A percentile compares a stretch with the other conserved stretches of the same genome.
Conservation (phyloP, 2,113 vertebrate genomes). For the Hirundichthys speculiger region DNA sequence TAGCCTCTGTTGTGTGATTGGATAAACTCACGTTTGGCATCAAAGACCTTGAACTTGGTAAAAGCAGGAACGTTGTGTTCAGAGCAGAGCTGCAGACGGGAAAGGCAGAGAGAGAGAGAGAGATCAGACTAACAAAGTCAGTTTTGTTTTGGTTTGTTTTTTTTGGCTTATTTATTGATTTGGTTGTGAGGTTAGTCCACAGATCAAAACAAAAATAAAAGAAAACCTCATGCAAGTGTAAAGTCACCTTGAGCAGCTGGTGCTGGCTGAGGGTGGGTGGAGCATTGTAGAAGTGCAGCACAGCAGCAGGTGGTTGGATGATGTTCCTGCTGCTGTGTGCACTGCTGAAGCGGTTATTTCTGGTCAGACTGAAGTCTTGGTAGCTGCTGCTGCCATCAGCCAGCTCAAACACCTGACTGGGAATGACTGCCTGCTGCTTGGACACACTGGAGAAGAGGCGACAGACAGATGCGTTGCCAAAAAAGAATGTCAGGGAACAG, state of each 20-base stretch:
- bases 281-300: slow-evolving; percentile 67
- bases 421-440: slow-evolving; percentile 58
- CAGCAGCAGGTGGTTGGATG: slow-evolving; percentile 50
- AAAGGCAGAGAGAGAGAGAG: neutral
- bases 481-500: neutral
- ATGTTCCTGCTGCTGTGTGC: slow-evolving; percentile 45
- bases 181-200: neutral
- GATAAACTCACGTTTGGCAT: slow-evolving; percentile 90
- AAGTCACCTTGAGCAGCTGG: slow-evolving; percentile 49
- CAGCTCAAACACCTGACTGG: slow-evolving; percentile 55
- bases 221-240: neutral
- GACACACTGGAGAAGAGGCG: slow-evolving; percentile 32
- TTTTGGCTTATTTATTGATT: neutral
- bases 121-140: neutral
- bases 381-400: slow-evolving; percentile 54
- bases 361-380: slow-evolving; percentile 58
- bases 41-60: slow-evolving; percentile 94
- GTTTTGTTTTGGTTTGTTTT: no score
- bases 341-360: slow-evolving; percentile 58
- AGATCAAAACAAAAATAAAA: neutral
- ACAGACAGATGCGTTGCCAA: neutral
- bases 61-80: slow-evolving; percentile 90
- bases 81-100: slow-evolving; percentile 85
- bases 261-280: slow-evolving; percentile 49
- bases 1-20: neutral